Evolutionary conservation across 1,140 invertebrate genomes (phyloP).

Genomic region (Anagrus nilaparvatae): DNA sequence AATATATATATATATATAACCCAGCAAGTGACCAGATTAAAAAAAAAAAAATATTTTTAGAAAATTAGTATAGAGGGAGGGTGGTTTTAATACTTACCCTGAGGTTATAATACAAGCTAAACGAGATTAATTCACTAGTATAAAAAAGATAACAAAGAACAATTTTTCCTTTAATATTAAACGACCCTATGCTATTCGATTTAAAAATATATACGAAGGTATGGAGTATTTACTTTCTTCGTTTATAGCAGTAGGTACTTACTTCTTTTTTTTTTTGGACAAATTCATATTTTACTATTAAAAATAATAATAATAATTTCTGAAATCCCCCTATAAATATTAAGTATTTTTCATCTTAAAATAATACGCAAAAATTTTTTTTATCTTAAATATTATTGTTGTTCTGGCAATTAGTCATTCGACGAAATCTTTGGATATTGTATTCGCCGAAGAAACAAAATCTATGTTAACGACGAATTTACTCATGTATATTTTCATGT

Average conservation of each 20-base stretch:
- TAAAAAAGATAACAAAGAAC: slow-evolving; percentile 40
- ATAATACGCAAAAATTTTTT: no score
- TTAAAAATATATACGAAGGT: no score
- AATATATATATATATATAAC: no score
- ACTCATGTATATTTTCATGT: slow-evolving; percentile 34
- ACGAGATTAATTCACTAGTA: slow-evolving; percentile 39
- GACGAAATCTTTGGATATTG: no score
- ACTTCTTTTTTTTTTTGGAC: no score
- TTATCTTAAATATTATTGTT: no score
- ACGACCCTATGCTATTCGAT: slow-evolving; percentile 31
- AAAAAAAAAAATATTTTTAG: slow-evolving; percentile 30
- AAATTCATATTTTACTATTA: no score
- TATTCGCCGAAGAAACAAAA: slow-evolving; percentile 35
- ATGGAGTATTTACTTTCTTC: no score
- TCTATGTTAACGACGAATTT: slow-evolving; percentile 34
- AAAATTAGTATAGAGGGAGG: slow-evolving; percentile 24
- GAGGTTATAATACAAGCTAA: slow-evolving; percentile 15
- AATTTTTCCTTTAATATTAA: slow-evolving; percentile 20
- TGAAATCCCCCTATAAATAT: no score
- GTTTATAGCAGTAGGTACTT: no score
- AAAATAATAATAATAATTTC: slow-evolving; percentile 42
- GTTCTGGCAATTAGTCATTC: slow-evolving; percentile 42
- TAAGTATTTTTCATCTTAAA: no score
- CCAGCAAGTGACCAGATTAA: no score
- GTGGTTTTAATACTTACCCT: slow-evolving; percentile 6